Evolutionary conservation across 2,888 invertebrate species (phyloP), one percentile per base, ranked within the genome.

Genomic region (Drosophila multiciliata): DNA sequence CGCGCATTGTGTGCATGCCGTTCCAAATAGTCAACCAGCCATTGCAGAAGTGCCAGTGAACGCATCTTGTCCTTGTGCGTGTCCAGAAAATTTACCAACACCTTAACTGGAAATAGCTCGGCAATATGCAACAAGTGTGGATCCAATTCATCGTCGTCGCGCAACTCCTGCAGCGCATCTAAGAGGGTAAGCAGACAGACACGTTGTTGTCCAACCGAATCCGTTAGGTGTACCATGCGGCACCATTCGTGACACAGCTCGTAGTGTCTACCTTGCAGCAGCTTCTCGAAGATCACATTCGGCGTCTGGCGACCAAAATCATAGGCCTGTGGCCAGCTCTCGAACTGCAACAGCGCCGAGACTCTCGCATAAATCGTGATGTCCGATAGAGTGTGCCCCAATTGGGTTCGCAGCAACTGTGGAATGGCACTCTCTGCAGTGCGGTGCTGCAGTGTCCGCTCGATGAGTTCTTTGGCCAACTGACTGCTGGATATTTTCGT

Each of bases 211-310:
- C 87, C 88, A 11, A 69, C 72, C 62, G 91, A 91, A 2, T 83
- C 82, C 0, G 85, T 78, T 38, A 92, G 53, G 17, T 89, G 82
- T 75, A 96, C 95, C 12, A 95, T 94, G 54, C 95, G 94, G 12
- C 96, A 94, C 95, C 96, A 97, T 72, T 96, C 95, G 54, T 96
- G 93, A 78, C 96, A 95, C 2, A 96, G 87, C 80, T 95, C 94
- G 74, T 89, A 93, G 15, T 91, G 80, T 11, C 84, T 83, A n/a
- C 80, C 67, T 36, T 85, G 82, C 54, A 92, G 65, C 48, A 93
- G 73, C 66, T 89, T 90, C 70, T 93, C 91, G 23, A 92, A 90
- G 48, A 93, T 92, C 8, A 80, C 76, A 63, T 90, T 91, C 2
- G 93, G 93, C 0, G 91, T 91, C 66, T 91, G 91, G 0, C 91